Percentiles rank a stretch among this genome's conserved stretches.
Evolutionary conservation across 1,140 invertebrate genomes (phyloP).

Genomic region (Drosophila pectinifera): DNA sequence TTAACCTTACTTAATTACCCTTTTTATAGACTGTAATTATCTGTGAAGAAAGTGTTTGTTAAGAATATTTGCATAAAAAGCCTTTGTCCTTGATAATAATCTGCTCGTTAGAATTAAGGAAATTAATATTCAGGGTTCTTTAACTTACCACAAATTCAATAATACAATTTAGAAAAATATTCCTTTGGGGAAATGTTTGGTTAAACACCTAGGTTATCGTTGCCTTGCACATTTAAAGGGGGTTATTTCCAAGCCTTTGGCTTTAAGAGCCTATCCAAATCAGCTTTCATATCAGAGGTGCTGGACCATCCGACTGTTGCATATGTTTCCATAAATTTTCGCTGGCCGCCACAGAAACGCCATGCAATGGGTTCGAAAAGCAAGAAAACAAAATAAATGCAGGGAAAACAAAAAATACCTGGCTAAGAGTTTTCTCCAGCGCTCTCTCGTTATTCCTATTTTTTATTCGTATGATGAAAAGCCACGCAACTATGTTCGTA

Average conservation of each 20-base stretch:
- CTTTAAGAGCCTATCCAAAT: not conserved
- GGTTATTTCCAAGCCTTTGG: not conserved
- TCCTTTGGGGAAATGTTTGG: too few relatives aligned
- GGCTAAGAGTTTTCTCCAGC: slow-evolving; percentile 42
- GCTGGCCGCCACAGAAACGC: slow-evolving; percentile 1
- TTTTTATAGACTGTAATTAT: too few relatives aligned
- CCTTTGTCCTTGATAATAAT: too few relatives aligned
- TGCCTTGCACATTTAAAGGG: not conserved
- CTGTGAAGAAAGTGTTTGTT: too few relatives aligned
- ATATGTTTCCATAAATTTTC: slow-evolving; percentile 24
- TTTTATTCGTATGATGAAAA: slow-evolving; percentile 50
- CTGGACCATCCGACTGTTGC: slow-evolving; percentile 37
- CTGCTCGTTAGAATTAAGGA: too few relatives aligned
- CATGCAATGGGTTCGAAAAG: slow-evolving; percentile 19
- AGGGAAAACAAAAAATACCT: slow-evolving; percentile 22
- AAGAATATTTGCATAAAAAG: too few relatives aligned
- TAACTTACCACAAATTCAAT: too few relatives aligned
- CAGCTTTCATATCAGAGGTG: slow-evolving; percentile 11
- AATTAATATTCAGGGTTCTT: too few relatives aligned
- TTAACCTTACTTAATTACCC: too few relatives aligned
- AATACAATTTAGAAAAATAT: too few relatives aligned
- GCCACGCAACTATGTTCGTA: slow-evolving; percentile 43
- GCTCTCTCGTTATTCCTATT: slow-evolving; percentile 35
- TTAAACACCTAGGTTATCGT: not conserved
- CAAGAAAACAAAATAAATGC: not conserved